phyloP scores from a whole-genome alignment of 2,113 vertebrate genomes.

The Hippopotamus amphibius region DNA sequence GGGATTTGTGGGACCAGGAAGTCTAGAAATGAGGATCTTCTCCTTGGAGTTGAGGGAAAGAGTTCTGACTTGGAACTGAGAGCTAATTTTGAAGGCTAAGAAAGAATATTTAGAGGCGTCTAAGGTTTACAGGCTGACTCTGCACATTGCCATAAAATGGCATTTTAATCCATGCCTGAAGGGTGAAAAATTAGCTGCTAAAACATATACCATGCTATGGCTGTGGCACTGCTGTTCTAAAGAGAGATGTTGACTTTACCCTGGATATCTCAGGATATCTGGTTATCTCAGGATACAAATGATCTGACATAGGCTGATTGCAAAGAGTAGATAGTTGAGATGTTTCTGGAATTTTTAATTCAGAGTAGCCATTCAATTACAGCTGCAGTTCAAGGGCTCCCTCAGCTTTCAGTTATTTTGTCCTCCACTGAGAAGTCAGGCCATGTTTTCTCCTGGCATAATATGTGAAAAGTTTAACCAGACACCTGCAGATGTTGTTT shows the following conservation, averaged over 20 bases:
- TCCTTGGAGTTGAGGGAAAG: not conserved
- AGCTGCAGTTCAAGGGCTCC: not conserved
- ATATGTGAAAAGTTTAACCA: not conserved
- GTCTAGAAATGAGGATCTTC: not conserved
- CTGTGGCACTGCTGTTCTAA: not conserved
- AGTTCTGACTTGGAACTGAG: not conserved
- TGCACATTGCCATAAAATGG: not conserved
- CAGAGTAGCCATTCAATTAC: not conserved
- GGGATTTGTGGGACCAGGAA: not conserved
- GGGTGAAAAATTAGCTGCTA: not conserved
- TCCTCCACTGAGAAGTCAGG: not conserved
- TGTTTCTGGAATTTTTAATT: not conserved
- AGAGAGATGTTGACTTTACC: not conserved
- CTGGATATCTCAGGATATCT: not conserved
- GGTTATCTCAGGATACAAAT: not conserved
- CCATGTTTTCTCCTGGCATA: slow-evolving; percentile 1
- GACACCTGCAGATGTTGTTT: not conserved
- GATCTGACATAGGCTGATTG: not conserved
- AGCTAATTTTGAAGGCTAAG: not conserved
- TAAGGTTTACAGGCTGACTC: not conserved
- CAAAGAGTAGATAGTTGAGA: not conserved
- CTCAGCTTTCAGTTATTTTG: not conserved
- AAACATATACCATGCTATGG: not conserved
- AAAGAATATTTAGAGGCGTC: not conserved
- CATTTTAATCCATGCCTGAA: not conserved